Conservation (phyloP, 2,888 invertebrate species). For the Caenorhabditis macrosperma region DNA sequence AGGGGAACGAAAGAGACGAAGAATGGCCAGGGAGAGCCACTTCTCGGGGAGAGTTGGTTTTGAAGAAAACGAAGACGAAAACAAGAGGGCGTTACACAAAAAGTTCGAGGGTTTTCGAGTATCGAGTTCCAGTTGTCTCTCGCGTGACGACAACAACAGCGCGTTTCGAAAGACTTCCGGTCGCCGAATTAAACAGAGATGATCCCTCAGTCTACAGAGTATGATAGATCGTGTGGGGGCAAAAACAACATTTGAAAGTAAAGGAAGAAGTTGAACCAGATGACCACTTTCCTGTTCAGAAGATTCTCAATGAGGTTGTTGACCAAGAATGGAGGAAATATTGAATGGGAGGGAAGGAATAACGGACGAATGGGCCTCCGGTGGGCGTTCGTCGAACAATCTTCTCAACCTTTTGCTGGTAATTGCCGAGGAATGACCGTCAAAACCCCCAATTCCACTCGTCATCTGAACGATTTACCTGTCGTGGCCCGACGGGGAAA, state of each 20-base stretch:
- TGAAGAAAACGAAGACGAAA: not conserved
- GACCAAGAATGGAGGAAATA: not conserved
- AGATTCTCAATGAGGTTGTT: no score
- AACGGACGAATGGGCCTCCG: not conserved
- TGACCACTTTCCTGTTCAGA: no score
- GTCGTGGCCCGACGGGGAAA: conserved; percentile 16
- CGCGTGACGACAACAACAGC: conserved; percentile 14
- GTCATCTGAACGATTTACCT: conserved; percentile 13
- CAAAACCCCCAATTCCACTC: conserved; percentile 16
- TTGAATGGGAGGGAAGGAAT: not conserved
- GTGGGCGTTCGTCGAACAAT: not conserved
- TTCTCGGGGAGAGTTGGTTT: conserved; percentile 37
- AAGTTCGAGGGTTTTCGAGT: conserved; percentile 21
- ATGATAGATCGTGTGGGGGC: not conserved
- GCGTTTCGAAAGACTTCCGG: conserved; percentile 37
- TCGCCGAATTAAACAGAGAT: conserved; percentile 13
- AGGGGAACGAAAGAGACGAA: not conserved
- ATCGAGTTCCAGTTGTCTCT: conserved; percentile 14
- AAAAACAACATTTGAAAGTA: not conserved
- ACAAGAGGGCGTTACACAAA: conserved; percentile 21
- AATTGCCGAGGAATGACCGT: conserved; percentile 31
- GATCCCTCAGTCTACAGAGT: conserved; percentile 15
- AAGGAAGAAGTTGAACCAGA: not conserved
- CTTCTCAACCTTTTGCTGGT: not conserved
- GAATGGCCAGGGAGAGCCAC: not conserved